phyloP scores from a whole-genome alignment of 2,113 vertebrate species.

The Tragelaphus strepsiceros region DNA sequence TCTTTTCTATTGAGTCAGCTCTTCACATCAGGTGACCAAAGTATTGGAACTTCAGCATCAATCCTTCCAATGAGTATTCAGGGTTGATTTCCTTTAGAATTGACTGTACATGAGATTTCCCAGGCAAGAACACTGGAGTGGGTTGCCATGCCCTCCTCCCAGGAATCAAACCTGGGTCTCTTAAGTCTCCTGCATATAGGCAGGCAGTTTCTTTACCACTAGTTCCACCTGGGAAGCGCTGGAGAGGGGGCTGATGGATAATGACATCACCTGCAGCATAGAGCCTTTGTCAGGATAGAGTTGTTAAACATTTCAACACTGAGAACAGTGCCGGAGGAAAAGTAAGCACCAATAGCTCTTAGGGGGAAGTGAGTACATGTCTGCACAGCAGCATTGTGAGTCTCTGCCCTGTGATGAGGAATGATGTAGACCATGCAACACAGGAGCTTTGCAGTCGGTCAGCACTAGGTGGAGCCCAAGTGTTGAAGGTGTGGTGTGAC shows the following conservation, averaged over 20 bases:
- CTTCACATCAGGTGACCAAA: neutral
- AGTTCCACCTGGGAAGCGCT: neutral
- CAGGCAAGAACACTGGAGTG: neutral
- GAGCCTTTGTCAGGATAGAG: neutral
- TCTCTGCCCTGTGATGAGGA: neutral
- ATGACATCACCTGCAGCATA: neutral
- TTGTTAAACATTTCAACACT: neutral
- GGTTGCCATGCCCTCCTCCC: neutral
- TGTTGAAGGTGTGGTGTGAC: neutral
- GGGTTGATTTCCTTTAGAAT: neutral
- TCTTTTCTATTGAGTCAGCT: neutral
- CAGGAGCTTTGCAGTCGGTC: neutral
- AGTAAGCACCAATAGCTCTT: too few species aligned
- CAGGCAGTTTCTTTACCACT: neutral
- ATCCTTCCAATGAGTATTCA: neutral
- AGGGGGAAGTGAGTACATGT: accelerated
- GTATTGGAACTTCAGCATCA: neutral
- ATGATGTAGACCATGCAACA: neutral
- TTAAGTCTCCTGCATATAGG: neutral
- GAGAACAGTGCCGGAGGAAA: neutral
- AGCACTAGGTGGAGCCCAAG: neutral
- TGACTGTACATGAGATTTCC: neutral
- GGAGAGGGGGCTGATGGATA: neutral
- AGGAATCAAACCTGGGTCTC: neutral
- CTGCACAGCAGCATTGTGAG: accelerated